Evolutionary conservation across 2,797 vertebrate species (phyloP), one percentile per base, ranked within the genome.

Genomic region (Paedocypris micromegethes): DNA sequence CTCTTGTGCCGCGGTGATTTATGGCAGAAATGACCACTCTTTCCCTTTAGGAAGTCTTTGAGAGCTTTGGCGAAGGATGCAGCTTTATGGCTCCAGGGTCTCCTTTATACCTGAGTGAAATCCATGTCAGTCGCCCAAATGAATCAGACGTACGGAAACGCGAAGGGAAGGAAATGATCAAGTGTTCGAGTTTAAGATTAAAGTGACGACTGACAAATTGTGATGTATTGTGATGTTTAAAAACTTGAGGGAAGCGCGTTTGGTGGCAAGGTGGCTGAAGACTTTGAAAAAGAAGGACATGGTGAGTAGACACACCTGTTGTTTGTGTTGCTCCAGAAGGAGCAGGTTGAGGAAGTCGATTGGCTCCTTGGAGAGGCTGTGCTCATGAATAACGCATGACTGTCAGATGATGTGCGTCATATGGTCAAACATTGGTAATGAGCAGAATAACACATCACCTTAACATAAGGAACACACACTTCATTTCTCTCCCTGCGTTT

Each of bases 1-100:
- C 82, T 73, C 69, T 81, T 82, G 80, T 78, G 69, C 79, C 78
- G 46, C 77, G 75, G 82, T 85, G 86, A 88, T 88, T 82, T 82
- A 84, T 88, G 80, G 71, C 78, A 80, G 58, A 56, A 73, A 79
- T 78, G 70, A 69, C 79, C 82, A 85, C 81, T 86, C 70, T 64
- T 70, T 87, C 86, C 88, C 86, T 85, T 65, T 73, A 85, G 85
- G 87, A 88, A 80, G 78, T 71, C 78, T 84, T 83, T 85, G 80
- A 87, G 79, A 77, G 54, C 44, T 59, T 60, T 58, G 72, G 68
- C 74, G 72, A 76, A 78, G 78, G 76, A 80, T 78, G 76, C 76
- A 76, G 74, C 76, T 77, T 75, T 75, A 58, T 59, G 61, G 43
- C 56, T 68, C 45, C 39, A 56, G 54, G 61, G 64, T 49, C 59